Percentiles rank a stretch among this genome's conserved stretches.
These are phyloP conservation scores for Barnardius zonarius DNA, from an alignment of 2,113 vertebrate genomes.

Conservation along the genomic window DNA sequence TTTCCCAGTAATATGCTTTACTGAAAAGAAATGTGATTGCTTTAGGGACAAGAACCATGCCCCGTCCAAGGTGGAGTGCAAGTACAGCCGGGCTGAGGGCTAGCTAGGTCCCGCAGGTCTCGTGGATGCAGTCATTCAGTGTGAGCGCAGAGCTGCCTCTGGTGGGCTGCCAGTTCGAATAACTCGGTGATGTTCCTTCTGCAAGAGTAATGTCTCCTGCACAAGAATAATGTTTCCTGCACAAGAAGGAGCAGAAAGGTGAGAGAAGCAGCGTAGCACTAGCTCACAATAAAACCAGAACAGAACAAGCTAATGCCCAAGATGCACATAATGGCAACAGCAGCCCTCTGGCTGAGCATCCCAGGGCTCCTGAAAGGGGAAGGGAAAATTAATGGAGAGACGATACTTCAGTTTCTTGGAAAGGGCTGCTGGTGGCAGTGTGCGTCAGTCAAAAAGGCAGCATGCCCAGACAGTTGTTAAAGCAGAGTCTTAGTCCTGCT, in stretches of 20 bases:
- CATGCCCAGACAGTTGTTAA: not conserved
- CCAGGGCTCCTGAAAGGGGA: not conserved
- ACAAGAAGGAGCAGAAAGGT: not conserved
- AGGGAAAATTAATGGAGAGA: not conserved
- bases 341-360: not conserved
- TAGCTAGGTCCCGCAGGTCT: not conserved
- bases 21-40: fast-evolving
- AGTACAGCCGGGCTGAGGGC: not conserved
- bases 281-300: not conserved
- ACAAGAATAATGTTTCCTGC: not conserved
- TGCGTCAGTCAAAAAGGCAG: not conserved
- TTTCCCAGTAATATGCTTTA: not conserved
- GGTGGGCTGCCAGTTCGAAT: not conserved
- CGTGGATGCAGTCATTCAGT: fast-evolving
- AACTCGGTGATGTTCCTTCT: fast-evolving
- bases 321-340: fast-evolving
- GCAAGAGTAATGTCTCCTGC: not conserved
- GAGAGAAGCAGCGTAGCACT: not conserved
- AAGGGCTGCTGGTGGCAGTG: not conserved
- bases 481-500: not conserved
- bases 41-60: not conserved
- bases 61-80: not conserved
- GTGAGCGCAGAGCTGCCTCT: not conserved
- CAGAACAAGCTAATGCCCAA: not conserved
- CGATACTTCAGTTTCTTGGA: not conserved